phyloP scores from a whole-genome alignment of 2,797 vertebrate genomes.

The Eremophila alpestris region DNA sequence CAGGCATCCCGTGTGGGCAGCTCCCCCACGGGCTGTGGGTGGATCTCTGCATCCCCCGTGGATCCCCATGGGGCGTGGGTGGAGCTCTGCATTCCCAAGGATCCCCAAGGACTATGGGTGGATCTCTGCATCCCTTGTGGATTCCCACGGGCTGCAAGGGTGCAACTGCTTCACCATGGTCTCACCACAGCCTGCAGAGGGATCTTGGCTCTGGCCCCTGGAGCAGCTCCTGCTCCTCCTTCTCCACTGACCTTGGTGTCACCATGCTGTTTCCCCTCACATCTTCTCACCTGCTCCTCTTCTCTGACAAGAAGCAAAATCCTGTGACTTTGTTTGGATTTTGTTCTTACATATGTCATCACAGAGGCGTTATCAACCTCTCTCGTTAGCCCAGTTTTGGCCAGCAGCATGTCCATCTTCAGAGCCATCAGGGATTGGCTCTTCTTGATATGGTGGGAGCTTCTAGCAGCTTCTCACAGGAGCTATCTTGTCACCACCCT shows the following conservation, averaged over 20 bases:
- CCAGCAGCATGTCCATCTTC: background rate
- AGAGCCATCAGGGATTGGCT: background rate
- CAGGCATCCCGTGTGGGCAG: background rate
- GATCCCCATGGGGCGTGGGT: background rate
- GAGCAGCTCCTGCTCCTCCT: background rate
- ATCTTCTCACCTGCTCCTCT: background rate
- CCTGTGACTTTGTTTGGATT: rapidly evolving
- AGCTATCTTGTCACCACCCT: background rate
- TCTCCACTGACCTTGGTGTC: background rate
- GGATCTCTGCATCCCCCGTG: background rate
- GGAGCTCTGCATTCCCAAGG: background rate
- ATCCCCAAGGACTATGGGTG: background rate
- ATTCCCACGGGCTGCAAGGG: background rate
- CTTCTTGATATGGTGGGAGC: background rate
- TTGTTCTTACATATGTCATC: background rate
- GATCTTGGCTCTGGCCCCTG: rapidly evolving
- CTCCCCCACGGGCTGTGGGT: rapidly evolving
- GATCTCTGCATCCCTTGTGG: background rate
- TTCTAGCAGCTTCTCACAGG: background rate
- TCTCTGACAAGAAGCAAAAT: background rate
- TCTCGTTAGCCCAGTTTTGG: background rate
- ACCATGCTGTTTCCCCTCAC: background rate
- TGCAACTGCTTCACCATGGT: too few relatives aligned
- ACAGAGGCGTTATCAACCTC: background rate
- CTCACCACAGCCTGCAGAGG: background rate